Conservation (phyloP, 1,140 invertebrate species). For the Leguminivora glycinivorella region DNA sequence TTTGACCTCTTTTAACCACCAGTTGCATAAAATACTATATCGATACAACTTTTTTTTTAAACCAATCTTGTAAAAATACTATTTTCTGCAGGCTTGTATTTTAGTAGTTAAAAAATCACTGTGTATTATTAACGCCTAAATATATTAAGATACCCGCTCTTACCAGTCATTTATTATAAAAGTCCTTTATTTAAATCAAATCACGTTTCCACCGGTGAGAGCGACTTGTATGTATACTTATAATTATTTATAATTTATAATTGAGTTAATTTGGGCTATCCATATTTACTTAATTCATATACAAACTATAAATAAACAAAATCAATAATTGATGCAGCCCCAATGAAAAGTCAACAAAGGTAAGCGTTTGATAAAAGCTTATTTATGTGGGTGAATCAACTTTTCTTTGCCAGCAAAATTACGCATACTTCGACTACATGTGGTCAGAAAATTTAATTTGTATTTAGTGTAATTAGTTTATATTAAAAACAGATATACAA, state of each 20-base stretch:
- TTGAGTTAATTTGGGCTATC: neutral
- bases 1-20: too few relatives aligned
- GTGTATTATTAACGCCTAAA: neutral
- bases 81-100: too few relatives aligned
- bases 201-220: slow-evolving; percentile 56
- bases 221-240: neutral
- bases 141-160: neutral
- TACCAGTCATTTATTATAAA: neutral
- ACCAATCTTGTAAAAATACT: too few relatives aligned
- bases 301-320: neutral
- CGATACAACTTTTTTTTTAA: too few relatives aligned
- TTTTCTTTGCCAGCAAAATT: too few relatives aligned
- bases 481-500: too few relatives aligned
- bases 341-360: slow-evolving; percentile 9
- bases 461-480: too few relatives aligned
- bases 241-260: neutral
- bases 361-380: neutral
- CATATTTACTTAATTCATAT: neutral
- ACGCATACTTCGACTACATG: too few relatives aligned
- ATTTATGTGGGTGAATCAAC: neutral
- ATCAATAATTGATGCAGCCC: neutral
- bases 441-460: too few relatives aligned
- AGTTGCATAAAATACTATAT: too few relatives aligned
- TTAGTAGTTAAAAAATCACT: too few relatives aligned
- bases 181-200: slow-evolving; percentile 72